Base-by-base conservation (phyloP, 2,888 invertebrate genomes). In the Drosophila acutilabella region DNA sequence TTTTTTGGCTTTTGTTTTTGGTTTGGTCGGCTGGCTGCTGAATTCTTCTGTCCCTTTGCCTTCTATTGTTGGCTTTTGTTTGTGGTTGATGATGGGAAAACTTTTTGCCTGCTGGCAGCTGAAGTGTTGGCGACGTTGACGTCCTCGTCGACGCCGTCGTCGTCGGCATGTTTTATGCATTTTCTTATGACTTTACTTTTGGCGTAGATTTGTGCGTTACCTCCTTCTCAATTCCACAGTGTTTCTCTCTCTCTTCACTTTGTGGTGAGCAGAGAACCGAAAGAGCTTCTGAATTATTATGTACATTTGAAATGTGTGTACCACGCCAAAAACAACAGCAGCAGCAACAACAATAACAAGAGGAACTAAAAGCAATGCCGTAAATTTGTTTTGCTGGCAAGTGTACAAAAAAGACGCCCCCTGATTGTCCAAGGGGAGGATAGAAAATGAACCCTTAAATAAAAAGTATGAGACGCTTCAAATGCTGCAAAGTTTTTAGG, bases 161-260 rank as follows among this genome's bases (percentile, higher is more conserved):
- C 78, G 73, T 68, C 78, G 89, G 86, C 88, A 85, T 85, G 89
- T 85, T 85, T 85, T 85, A 85, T 85, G 84, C 84, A 85, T 89
- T 85, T 85, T 85, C 84, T 85, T 85, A 89, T 85, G 88, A 89
- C 89, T 89, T 85, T 85, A 88, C 89, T 88, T 88, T 81, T 88
- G 80, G 74, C 74, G 86, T 85, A 80, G 86, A 88, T 82, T 82
- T 88, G 87, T 88, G 78, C 84, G 87, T 83, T 60, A 36, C 23
- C 48, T 40, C 50, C 44, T 23, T 23, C 16, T 20, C 33, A 18
- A 11, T n/a, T 10, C n/a, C 18, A 11, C 18, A n/a, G n/a, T 2
- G 30, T 16, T 26, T 18, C 18, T 40, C 18, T 14, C 40, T 4
- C 51, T 38, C 44, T 45, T 40, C 23, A 42, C 51, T 51, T 78